Evolutionary conservation across 2,113 vertebrate genomes (phyloP).

Genomic region (Lathamus discolor): DNA sequence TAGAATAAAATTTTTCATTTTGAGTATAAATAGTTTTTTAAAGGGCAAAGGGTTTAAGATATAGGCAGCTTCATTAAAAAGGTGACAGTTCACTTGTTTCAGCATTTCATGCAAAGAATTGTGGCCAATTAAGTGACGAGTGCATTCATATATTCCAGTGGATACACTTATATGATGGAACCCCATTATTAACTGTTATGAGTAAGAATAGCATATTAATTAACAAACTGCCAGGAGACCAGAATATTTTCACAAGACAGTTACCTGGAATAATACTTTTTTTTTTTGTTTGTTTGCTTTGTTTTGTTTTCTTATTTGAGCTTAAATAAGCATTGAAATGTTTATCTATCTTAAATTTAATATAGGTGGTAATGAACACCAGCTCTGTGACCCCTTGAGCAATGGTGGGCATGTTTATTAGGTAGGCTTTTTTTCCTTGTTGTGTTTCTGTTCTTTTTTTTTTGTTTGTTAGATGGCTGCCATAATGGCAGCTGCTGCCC

Average conservation of each 20-base stretch:
- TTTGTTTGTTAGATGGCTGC: neutral
- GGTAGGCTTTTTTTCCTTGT: neutral
- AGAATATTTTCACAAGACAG: neutral
- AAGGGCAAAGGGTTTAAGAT: slow-evolving; percentile 40
- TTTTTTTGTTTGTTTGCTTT: neutral
- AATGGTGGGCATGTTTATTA: neutral
- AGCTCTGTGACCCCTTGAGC: neutral
- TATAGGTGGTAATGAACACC: neutral
- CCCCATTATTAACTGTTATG: slow-evolving; percentile 11
- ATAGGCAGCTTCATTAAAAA: slow-evolving; percentile 53
- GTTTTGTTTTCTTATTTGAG: neutral
- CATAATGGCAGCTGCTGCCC: neutral
- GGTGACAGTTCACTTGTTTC: slow-evolving; percentile 60
- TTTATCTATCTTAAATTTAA: neutral
- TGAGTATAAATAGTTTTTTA: slow-evolving; percentile 50
- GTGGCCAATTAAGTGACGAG: slow-evolving; percentile 33
- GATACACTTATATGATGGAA: slow-evolving; percentile 9
- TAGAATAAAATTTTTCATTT: slow-evolving; percentile 53
- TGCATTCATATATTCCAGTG: slow-evolving; percentile 16
- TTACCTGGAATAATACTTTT: neutral
- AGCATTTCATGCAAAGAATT: slow-evolving; percentile 45
- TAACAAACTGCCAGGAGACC: neutral
- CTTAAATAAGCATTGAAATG: neutral
- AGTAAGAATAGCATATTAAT: slow-evolving; percentile 33
- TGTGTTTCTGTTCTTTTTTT: neutral